A percentile compares a stretch with the other conserved stretches of the same genome.
These are phyloP conservation scores for Hydrochoerus hydrochaeris DNA, from an alignment of 2,113 vertebrate genomes.

Conservation along the genomic window DNA sequence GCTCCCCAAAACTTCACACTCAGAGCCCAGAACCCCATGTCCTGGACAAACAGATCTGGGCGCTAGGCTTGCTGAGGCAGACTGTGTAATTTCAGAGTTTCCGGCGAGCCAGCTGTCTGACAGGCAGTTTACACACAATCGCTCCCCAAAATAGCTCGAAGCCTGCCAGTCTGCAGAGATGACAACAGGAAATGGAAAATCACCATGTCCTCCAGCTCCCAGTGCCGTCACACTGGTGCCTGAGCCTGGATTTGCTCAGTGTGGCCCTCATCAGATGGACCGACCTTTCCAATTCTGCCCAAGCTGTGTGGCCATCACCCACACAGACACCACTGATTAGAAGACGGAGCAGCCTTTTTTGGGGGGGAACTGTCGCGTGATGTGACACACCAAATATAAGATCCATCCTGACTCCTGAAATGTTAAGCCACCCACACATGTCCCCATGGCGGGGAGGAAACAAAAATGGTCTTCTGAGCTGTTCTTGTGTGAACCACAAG, in stretches of 20 bases:
- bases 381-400: not conserved
- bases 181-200: constrained; percentile 64
- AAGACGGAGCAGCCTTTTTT: not conserved
- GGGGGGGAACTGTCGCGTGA: not conserved
- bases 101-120: constrained; percentile 24
- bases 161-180: constrained; percentile 15
- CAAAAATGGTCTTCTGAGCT: not conserved
- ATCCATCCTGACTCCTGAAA: not conserved
- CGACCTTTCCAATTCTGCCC: not conserved
- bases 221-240: not conserved
- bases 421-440: not conserved
- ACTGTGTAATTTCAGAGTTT: constrained; percentile 25
- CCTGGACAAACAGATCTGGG: not conserved
- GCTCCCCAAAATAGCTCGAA: not conserved
- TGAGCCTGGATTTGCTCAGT: not conserved
- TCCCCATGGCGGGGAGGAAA: not conserved
- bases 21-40: not conserved
- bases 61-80: not conserved
- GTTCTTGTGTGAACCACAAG: not conserved
- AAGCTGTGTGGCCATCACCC: not conserved
- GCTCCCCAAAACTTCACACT: not conserved
- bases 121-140: constrained; percentile 46
- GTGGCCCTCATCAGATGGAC: not conserved
- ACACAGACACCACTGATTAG: not conserved
- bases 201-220: not conserved